Evolutionary conservation across 2,113 vertebrate species (phyloP), one percentile per base, ranked within the genome.

Genomic region (Daboia siamensis): DNA sequence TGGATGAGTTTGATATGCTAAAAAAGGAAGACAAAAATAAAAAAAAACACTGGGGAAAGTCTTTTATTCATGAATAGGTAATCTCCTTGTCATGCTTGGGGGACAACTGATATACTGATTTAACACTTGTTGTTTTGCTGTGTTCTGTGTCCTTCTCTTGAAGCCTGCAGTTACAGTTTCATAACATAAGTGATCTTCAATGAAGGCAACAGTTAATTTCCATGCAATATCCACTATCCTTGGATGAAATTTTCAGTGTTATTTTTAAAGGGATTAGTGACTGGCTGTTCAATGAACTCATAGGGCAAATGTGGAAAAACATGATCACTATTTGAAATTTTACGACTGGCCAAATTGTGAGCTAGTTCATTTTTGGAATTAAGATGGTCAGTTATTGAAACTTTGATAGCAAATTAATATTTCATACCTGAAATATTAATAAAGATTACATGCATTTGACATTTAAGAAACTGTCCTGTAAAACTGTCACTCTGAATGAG

Each of bases 361-460:
- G 91, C 88, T 96, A 96, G 97, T 95, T 90, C 95, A 96, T 96
- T 97, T 97, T 80, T 91, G 96, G 91, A 92, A 96, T 96, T 97
- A 95, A 95, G 93, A 94, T 6, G 95, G 92, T 88, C 88, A 92
- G 96, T 13, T 92, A 93, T 44, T 96, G 93, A 92, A 96, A 90
- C 74, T 86, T 87, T 96, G 90, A 93, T 87, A 96, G 94, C 87
- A 97, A 95, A 90, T 95, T 94, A 96, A 91, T 90, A 94, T 56
- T 93, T 88, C 93, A 97, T 97, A 95, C 92, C 0, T 51, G 48
- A 51, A 51, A 51, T 51, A 51, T 51, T 51, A 33, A 90, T 88
- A 26, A 55, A 86, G 91, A 1, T 51, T 80, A 69, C 93, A 94
- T 91, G 93, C 69, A 57, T 52, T 90, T 64, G 88, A 33, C 88